Evolutionary conservation across 2,888 invertebrate species (phyloP).

Genomic region (Xestoiulus laeticollis): DNA sequence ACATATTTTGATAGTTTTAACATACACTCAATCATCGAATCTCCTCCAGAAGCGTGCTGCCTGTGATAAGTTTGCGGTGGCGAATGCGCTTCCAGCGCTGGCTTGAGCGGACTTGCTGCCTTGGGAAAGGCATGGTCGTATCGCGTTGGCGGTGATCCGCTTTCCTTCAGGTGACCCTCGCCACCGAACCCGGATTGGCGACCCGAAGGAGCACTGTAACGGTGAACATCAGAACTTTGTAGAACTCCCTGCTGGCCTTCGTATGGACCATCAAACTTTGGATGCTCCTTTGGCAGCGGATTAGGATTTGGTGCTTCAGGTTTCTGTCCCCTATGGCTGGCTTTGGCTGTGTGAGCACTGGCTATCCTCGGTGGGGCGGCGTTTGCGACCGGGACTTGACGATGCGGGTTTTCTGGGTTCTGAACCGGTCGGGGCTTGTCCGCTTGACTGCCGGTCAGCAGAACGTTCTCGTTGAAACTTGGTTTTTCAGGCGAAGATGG

Average conservation of each 20-base stretch:
- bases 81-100: not conserved
- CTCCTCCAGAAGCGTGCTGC: not conserved
- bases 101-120: not conserved
- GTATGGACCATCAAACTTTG: not conserved
- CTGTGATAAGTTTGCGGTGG: not conserved
- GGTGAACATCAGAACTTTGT: not conserved
- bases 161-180: not conserved
- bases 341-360: not conserved
- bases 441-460: not conserved
- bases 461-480: not conserved
- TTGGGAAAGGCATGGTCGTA: conserved; percentile 28
- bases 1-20: not conserved
- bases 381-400: not conserved
- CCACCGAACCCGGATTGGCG: not conserved
- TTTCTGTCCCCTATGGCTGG: not conserved
- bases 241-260: not conserved
- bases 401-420: not conserved
- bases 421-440: not conserved
- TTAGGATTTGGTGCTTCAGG: not conserved
- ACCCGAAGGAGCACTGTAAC: not conserved
- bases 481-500: not conserved
- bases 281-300: not conserved
- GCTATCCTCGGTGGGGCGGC: not conserved
- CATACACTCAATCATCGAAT: not conserved
- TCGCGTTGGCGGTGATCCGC: not conserved